Conservation (phyloP, 2,888 invertebrate species). For the Cheiracanthium punctorium region DNA sequence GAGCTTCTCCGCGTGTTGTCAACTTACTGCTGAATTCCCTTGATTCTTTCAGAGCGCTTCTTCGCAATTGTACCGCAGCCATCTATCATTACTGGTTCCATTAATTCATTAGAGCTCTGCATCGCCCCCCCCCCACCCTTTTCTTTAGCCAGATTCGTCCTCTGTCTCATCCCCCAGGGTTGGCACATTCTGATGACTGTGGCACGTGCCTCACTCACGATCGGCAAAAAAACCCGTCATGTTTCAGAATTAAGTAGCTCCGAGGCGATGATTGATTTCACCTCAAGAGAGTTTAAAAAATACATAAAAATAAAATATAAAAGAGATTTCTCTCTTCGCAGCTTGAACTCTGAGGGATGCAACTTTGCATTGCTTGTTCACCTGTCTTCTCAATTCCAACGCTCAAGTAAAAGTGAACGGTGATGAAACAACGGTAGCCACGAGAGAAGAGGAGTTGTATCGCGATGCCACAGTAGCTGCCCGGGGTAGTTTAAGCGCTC, state of each 20-base stretch:
- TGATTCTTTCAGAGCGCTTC: slow-evolving; percentile 51
- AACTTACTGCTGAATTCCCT: slow-evolving; percentile 44
- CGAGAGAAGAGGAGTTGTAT: no score
- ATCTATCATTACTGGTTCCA: slow-evolving; percentile 70
- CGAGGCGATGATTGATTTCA: slow-evolving; percentile 45
- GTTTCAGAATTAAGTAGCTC: slow-evolving; percentile 4
- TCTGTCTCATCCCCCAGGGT: slow-evolving; percentile 33
- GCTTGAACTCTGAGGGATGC: not conserved
- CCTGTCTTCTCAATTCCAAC: not conserved
- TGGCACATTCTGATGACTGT: slow-evolving; percentile 14
- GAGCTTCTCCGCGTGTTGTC: slow-evolving; percentile 51
- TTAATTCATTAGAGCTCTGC: slow-evolving; percentile 68
- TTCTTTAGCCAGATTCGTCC: slow-evolving; percentile 51
- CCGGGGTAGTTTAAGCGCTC: no score
- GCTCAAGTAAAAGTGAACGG: not conserved
- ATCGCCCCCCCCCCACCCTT: slow-evolving; percentile 32
- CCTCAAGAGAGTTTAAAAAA: slow-evolving; percentile 13
- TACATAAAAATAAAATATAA: no score
- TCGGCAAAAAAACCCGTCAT: slow-evolving; percentile 5
- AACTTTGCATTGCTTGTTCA: not conserved
- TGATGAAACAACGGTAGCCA: no score
- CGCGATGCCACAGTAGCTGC: no score
- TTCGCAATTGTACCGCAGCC: slow-evolving; percentile 37
- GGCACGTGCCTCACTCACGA: slow-evolving; percentile 7
- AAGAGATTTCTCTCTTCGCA: not conserved